Percentiles rank a stretch among this genome's conserved stretches.
Evolutionary conservation across 1,140 invertebrate species (phyloP).

Genomic region (Harlomillsia oculata): DNA sequence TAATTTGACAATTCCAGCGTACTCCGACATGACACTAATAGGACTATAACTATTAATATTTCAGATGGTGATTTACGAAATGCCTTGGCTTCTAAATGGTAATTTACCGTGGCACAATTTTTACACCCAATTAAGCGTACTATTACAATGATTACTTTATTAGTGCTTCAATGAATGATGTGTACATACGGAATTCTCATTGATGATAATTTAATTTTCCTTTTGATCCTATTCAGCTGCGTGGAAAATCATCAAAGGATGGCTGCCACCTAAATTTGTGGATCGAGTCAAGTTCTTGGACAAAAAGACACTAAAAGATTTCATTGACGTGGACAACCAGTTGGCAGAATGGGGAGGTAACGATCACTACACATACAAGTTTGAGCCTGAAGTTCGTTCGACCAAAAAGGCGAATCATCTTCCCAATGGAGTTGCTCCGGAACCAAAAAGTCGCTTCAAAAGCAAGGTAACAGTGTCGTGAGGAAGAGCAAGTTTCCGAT

Average conservation of each 20-base stretch:
- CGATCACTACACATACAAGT: slow-evolving; percentile 28
- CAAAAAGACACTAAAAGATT: slow-evolving; percentile 65
- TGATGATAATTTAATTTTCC: no score
- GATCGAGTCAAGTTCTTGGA: slow-evolving; percentile 81
- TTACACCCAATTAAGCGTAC: neutral
- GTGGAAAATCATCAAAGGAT: slow-evolving; percentile 82
- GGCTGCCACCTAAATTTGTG: slow-evolving; percentile 58
- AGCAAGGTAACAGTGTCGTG: no score
- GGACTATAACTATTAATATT: no score
- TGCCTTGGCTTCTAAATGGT: slow-evolving; percentile 90
- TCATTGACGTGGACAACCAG: slow-evolving; percentile 53
- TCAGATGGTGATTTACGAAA: slow-evolving; percentile 65
- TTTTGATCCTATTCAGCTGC: slow-evolving; percentile 58
- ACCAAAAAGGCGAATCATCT: neutral
- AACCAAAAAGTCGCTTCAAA: neutral
- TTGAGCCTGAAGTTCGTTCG: slow-evolving; percentile 22
- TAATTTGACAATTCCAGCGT: no score
- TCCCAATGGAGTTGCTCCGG: slow-evolving; percentile 4
- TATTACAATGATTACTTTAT: no score
- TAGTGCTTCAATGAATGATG: no score
- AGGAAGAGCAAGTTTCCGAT: no score
- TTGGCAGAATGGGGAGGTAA: slow-evolving; percentile 34
- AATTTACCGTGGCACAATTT: slow-evolving; percentile 35
- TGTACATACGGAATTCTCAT: slow-evolving; percentile 18
- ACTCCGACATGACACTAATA: no score